Base-by-base conservation (phyloP, 2,113 vertebrate genomes). In the Mohoua ochrocephala region DNA sequence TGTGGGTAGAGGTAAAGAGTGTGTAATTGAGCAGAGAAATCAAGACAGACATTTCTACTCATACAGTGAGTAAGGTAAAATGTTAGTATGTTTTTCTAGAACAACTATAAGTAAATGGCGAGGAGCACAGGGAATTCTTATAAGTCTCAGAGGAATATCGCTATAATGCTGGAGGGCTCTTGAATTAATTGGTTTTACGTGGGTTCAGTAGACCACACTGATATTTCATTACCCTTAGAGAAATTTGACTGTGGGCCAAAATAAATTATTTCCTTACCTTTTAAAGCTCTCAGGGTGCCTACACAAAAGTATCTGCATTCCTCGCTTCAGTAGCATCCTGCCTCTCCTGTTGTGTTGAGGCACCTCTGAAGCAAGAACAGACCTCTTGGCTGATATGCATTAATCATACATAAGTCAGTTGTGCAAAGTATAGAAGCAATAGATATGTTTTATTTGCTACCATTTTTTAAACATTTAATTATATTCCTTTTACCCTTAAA, bases 1-100 rank as follows among this genome's bases (percentile, higher is more conserved):
- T 89, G 92, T 95, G 82, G 87, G 93, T 33, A 92, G 86, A 92
- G 68, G 54, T 89, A 91, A 63, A 87, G 54, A 77, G 50, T 24
- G 3, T 60, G 59, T 49, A 87, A 91, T 13, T 74, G 54, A 83
- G 59, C 42, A 83, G 50, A 88, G 70, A 73, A 91, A 83, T 74
- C 0, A 3, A 91, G 68, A 44, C 3, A 79, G 78, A 54, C 49
- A 21, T 84, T 92, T 80, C 50, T 84, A 39, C 42, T 84, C 22
- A n/a, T 33, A 41, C 15, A 44, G 28, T 1, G 6, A 77, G 14
- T 79, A 44, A 90, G 56, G 23, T 64, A 88, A 86, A 70, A 53
- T 47, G 47, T 77, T 86, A 47, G 13, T 52, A 47, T 14, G 52
- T 64, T 54, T 90, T 92, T 70, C 42, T 63, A 80, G 59, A 86